Percentiles rank a stretch among this genome's conserved stretches.
These are phyloP conservation scores for Anableps anableps DNA, from an alignment of 2,797 vertebrate genomes.

Conservation along the genomic window DNA sequence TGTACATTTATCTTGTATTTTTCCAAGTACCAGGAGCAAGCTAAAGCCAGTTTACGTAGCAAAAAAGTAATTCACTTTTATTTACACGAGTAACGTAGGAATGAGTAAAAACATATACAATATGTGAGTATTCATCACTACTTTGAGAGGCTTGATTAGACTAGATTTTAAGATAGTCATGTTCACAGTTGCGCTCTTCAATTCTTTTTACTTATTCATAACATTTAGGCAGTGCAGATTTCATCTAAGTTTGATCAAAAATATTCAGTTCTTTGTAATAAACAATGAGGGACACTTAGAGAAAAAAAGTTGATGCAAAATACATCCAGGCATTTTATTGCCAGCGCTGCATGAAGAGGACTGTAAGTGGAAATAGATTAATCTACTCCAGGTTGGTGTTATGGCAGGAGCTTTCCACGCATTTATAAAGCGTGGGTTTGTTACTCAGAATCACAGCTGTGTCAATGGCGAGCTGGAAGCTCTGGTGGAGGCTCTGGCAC, in stretches of 20 bases:
- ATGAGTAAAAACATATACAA: neutral
- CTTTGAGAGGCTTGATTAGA: neutral
- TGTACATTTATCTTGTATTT: neutral
- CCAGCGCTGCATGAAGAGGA: neutral
- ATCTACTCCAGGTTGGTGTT: neutral
- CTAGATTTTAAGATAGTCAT: neutral
- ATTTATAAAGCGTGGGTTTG: neutral
- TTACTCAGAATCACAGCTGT: conserved; percentile 15
- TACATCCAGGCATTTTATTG: conserved; percentile 6
- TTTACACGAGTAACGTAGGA: neutral
- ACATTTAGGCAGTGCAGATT: neutral
- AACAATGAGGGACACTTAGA: neutral
- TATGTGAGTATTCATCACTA: neutral
- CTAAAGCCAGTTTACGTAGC: neutral
- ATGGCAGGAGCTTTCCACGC: neutral
- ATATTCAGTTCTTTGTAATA: neutral
- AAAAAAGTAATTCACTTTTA: neutral
- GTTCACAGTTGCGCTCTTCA: neutral
- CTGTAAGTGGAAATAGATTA: conserved; percentile 9
- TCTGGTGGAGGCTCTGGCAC: conserved; percentile 28
- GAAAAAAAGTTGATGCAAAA: neutral
- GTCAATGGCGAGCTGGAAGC: neutral
- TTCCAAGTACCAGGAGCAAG: neutral
- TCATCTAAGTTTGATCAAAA: neutral
- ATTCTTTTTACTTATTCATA: neutral